These are phyloP conservation scores for Kradibia gibbosae DNA, from an alignment of 1,140 invertebrate species.

Conservation along the genomic window DNA sequence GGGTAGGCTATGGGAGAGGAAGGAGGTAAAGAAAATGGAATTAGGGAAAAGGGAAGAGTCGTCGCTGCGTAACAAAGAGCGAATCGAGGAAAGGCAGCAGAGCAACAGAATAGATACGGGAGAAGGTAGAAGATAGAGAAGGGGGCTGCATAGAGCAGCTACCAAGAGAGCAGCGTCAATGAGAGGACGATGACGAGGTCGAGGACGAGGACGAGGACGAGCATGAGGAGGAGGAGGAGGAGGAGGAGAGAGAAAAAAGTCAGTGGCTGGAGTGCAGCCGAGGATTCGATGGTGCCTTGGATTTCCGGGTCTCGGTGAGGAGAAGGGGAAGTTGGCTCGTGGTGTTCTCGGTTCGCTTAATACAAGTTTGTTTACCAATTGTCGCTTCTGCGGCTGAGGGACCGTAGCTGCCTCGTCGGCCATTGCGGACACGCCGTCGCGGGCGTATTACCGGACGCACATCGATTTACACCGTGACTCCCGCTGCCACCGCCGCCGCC, in stretches of 20 bases:
- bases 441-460: constrained; percentile 65
- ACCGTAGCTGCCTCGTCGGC: constrained; percentile 66
- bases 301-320: too few species aligned
- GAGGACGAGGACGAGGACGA: not conserved
- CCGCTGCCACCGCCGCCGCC: not conserved
- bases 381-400: constrained; percentile 58
- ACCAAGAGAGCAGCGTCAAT: too few species aligned
- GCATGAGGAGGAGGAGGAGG: not conserved
- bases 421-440: constrained; percentile 65
- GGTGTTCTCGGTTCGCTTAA: too few species aligned
- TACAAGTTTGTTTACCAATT: constrained; percentile 65
- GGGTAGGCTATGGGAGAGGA: not conserved
- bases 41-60: too few species aligned
- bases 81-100: not conserved
- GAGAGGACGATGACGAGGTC: too few species aligned
- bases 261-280: not conserved
- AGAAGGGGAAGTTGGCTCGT: too few species aligned
- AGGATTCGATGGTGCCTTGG: too few species aligned
- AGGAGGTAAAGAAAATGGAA: too few species aligned
- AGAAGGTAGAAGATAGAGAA: too few species aligned
- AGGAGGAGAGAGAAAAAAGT: not conserved
- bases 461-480: constrained; percentile 47
- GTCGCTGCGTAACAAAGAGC: not conserved
- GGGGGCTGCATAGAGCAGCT: too few species aligned
- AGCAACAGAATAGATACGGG: too few species aligned